phyloP scores from a whole-genome alignment of 2,797 vertebrate species.

The Salmo trutta region DNA sequence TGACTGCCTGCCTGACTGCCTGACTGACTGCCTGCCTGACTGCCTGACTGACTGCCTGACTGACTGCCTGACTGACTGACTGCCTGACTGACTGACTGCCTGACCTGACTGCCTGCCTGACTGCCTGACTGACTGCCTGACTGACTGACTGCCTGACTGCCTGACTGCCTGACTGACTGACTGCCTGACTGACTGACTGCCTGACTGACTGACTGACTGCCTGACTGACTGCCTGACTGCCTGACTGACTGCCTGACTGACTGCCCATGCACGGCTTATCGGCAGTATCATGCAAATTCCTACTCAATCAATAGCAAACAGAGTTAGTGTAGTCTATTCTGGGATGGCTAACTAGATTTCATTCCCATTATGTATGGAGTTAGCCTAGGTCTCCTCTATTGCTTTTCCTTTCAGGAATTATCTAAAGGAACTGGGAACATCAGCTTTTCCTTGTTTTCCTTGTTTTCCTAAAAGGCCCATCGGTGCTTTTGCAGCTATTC shows the following conservation, averaged over 20 bases:
- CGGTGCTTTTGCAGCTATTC: background rate
- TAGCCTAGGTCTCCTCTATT: background rate
- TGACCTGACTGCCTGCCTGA: background rate
- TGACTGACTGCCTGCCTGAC: too few species aligned
- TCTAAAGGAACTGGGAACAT: background rate
- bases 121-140: background rate
- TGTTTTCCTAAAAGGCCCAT: background rate
- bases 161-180: background rate
- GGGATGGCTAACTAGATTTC: constrained; percentile 3
- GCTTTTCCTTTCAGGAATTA: background rate
- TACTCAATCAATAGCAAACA: background rate
- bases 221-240: background rate
- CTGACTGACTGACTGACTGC: background rate
- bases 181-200: background rate
- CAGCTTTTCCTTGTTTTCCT: constrained; percentile 1
- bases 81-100: too few species aligned
- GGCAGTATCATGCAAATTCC: background rate
- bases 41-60: background rate
- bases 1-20: background rate
- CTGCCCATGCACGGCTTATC: background rate
- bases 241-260: background rate
- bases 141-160: too few species aligned
- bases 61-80: too few species aligned
- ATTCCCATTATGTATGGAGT: constrained; percentile 4
- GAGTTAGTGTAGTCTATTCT: constrained; percentile 7